These are phyloP conservation scores for Brachystomella parvula DNA, from an alignment of 1,140 invertebrate species.

Conservation along the genomic window DNA sequence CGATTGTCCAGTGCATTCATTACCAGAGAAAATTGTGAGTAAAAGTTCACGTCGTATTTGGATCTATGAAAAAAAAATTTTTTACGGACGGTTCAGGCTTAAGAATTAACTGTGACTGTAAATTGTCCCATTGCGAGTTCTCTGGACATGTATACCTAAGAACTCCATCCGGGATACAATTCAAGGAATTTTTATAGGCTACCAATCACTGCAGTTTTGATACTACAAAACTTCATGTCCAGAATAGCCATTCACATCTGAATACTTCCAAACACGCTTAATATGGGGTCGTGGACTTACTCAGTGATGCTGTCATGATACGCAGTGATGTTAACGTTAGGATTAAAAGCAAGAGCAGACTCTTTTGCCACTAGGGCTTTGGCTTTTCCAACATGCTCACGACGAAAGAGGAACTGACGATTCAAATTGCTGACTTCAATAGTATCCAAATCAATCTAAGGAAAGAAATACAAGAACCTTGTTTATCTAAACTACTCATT, in stretches of 20 bases:
- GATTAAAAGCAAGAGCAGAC: slow-evolving; percentile 80
- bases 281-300: too few species aligned
- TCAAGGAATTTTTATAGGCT: too few species aligned
- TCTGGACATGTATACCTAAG: too few species aligned
- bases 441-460: slow-evolving; percentile 96
- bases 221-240: too few species aligned
- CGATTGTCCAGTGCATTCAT: slow-evolving; percentile 97
- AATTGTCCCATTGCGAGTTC: too few species aligned
- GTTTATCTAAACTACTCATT: neutral
- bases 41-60: slow-evolving; percentile 85
- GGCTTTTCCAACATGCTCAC: slow-evolving; percentile 94
- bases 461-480: slow-evolving; percentile 29
- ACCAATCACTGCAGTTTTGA: too few species aligned
- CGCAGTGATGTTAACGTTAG: slow-evolving; percentile 74
- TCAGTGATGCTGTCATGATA: slow-evolving; percentile 90
- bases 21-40: slow-evolving; percentile 84
- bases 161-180: too few species aligned
- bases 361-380: slow-evolving; percentile 83
- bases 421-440: slow-evolving; percentile 99
- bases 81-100: too few species aligned
- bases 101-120: too few species aligned
- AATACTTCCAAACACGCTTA: too few species aligned
- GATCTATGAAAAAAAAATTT: slow-evolving; percentile 44
- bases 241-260: too few species aligned
- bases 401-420: slow-evolving; percentile 94